A percentile compares a stretch with the other conserved stretches of the same genome.
phyloP scores from a whole-genome alignment of 2,113 vertebrate genomes.

The Dasyurus viverrinus region DNA sequence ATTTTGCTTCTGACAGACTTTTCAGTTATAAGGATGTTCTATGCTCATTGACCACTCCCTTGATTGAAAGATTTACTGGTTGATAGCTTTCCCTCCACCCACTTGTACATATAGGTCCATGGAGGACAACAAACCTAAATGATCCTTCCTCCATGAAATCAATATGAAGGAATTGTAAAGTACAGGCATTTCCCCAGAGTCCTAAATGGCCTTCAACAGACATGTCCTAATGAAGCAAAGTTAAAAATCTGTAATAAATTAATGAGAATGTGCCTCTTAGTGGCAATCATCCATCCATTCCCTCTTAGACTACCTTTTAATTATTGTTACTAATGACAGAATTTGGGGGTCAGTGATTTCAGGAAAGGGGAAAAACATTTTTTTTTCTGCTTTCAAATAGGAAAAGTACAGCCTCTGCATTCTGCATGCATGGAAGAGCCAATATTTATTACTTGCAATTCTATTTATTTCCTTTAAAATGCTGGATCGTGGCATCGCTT shows the following conservation, averaged over 20 bases:
- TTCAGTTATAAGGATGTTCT: conserved; percentile 26
- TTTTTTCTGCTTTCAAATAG: conserved; percentile 68
- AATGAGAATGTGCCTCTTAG: conserved; percentile 83
- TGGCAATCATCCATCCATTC: conserved; percentile 81
- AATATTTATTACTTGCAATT: conserved; percentile 20
- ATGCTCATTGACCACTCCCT: conserved; percentile 48
- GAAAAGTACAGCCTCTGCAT: not conserved
- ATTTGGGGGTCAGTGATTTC: conserved; percentile 80
- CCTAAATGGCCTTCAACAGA: conserved; percentile 83
- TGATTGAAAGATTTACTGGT: conserved; percentile 67
- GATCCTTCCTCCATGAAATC: conserved; percentile 55
- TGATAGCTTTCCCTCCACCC: conserved; percentile 3
- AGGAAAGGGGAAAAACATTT: conserved; percentile 70
- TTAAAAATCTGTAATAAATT: conserved; percentile 85
- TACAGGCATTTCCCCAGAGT: conserved; percentile 68
- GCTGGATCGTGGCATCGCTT: conserved; percentile 17
- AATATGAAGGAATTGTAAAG: conserved; percentile 40
- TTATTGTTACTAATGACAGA: conserved; percentile 85
- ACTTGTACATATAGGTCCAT: conserved; percentile 40
- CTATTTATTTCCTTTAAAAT: conserved; percentile 32
- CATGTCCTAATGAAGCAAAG: conserved; percentile 82
- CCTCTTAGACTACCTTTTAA: conserved; percentile 82
- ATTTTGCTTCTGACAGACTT: not conserved
- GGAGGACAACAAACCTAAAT: conserved; percentile 71
- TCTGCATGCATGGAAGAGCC: conserved; percentile 6